Evolutionary conservation across 2,888 invertebrate genomes (phyloP).

Genomic region (Drosophila colorata): DNA sequence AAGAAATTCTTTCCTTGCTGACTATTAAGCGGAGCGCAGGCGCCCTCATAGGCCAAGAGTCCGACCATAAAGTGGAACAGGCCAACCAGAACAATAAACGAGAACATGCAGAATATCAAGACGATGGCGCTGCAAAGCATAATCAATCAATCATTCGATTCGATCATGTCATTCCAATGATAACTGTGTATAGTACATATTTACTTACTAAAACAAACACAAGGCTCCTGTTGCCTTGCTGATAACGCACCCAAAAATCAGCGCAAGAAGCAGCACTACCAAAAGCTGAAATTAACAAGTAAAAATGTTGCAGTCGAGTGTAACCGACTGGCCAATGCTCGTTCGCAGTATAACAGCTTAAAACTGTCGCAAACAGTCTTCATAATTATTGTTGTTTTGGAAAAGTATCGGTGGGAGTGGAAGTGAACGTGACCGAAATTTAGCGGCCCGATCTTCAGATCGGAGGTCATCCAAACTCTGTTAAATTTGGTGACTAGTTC

Average conservation of each 20-base stretch:
- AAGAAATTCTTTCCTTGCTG: not conserved
- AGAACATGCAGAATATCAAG: conserved; percentile 91
- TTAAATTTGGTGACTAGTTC: no score
- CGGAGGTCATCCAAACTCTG: no score
- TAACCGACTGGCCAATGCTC: no score
- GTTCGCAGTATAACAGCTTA: no score
- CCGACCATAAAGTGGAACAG: conserved; percentile 90
- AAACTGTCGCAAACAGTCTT: no score
- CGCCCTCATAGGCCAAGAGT: conserved; percentile 88
- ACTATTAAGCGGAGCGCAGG: conserved; percentile 89
- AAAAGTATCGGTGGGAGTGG: no score
- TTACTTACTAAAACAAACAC: conserved; percentile 91
- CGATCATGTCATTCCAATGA: not conserved
- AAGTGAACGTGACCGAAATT: no score
- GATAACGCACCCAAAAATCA: conserved; percentile 95
- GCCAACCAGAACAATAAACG: conserved; percentile 88
- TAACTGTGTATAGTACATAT: no score
- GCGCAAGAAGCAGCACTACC: conserved; percentile 90
- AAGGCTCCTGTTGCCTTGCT: conserved; percentile 94
- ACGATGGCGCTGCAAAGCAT: conserved; percentile 88
- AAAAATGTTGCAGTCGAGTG: no score
- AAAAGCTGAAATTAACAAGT: conserved; percentile 86
- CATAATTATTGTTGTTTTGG: no score
- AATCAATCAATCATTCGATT: not conserved
- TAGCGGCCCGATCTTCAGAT: no score